Conservation (phyloP, 2,888 invertebrate species). For the Volucella zonaria region DNA sequence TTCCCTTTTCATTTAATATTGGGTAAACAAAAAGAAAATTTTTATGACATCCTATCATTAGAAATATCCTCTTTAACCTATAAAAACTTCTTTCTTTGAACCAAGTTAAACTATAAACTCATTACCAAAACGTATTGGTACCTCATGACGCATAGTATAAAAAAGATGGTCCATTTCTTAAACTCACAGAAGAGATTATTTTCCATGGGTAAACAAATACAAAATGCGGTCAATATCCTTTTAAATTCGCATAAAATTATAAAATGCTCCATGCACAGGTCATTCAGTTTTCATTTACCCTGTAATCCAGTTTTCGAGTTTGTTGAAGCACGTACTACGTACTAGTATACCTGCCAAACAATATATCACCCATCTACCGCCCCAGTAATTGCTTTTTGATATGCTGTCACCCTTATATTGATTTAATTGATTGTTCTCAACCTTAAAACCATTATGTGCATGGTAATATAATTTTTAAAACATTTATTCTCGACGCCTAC, state of each 20-base stretch:
- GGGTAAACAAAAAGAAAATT: too few relatives aligned
- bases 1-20: too few relatives aligned
- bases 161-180: neutral
- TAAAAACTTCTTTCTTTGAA: too few relatives aligned
- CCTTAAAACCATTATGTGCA: constrained; percentile 20
- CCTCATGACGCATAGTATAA: too few relatives aligned
- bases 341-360: too few relatives aligned
- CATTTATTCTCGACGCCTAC: constrained; percentile 13
- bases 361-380: neutral
- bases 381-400: constrained; percentile 55
- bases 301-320: constrained; percentile 3
- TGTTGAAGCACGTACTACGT: neutral
- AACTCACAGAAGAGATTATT: constrained; percentile 3
- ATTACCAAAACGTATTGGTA: too few relatives aligned
- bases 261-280: neutral
- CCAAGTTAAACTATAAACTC: too few relatives aligned
- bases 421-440: constrained; percentile 35
- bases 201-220: neutral
- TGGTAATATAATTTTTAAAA: neutral
- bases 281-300: neutral
- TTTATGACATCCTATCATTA: too few relatives aligned
- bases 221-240: neutral
- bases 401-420: constrained; percentile 50
- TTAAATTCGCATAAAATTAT: constrained; percentile 20
- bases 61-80: too few relatives aligned